These are phyloP conservation scores for Temnothorax longispinosus DNA, from an alignment of 1,140 invertebrate genomes.

Conservation along the genomic window DNA sequence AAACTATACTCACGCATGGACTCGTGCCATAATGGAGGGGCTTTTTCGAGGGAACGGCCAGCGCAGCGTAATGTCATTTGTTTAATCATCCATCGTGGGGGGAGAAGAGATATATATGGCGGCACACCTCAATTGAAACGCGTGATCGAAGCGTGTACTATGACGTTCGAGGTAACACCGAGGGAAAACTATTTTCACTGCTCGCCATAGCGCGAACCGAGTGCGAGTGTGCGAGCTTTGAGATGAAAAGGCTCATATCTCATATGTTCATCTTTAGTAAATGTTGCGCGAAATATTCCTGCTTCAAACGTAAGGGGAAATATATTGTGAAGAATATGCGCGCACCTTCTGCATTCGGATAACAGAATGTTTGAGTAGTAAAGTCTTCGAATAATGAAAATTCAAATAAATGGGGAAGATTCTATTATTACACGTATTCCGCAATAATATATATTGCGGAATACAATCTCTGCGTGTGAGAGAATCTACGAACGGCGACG, in stretches of 20 bases:
- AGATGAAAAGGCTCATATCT: neutral
- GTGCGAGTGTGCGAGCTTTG: neutral
- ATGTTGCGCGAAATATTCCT: neutral
- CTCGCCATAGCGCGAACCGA: neutral
- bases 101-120: slow-evolving; percentile 39
- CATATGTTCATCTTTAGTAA: neutral
- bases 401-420: neutral
- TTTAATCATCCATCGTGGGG: slow-evolving; percentile 62
- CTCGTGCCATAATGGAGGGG: slow-evolving; percentile 42
- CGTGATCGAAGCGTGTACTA: slow-evolving; percentile 55
- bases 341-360: neutral
- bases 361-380: neutral
- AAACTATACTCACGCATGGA: neutral
- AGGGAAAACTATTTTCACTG: slow-evolving; percentile 26
- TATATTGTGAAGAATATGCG: neutral
- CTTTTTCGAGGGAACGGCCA: slow-evolving; percentile 50
- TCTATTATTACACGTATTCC: neutral
- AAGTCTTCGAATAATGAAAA: neutral
- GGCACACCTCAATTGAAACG: slow-evolving; percentile 68
- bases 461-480: neutral
- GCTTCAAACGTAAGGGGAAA: neutral
- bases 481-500: neutral
- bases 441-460: neutral
- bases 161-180: slow-evolving; percentile 17
- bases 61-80: slow-evolving; percentile 69